Base-by-base conservation (phyloP, 2,113 vertebrate species). In the Formicarius rufipectus region DNA sequence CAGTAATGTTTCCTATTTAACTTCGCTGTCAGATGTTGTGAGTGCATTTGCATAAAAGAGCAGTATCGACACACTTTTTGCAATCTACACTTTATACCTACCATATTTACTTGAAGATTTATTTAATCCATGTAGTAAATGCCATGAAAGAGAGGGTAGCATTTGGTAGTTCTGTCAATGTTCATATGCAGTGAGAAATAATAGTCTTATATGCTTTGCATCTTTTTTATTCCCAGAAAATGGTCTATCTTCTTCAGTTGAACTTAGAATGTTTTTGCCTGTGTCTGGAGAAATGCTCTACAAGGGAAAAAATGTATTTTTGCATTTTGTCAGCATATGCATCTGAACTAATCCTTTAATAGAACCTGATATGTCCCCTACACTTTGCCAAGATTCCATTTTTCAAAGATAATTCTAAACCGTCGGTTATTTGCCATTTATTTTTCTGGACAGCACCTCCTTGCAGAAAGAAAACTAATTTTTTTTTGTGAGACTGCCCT, bases 371-470 rank as follows among this genome's bases (percentile, higher is more conserved):
- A 67, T 30, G 23, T 47, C 15, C 42, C 15, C 22, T 81, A 4
- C 3, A 4, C 17, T 59, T 78, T 76, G 67, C 56, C 78, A 87
- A 93, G 67, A 73, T 92, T 95, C 78, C 37, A 62, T 55, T 90
- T 69, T 80, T 86, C 67, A 77, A 83, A 93, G n/a, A 69, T 66
- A 73, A 73, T 83, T 93, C 72, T 68, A 74, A 92, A 87, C 68
- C 0, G 27, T 63, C 37, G 58, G 47, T 50, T 88, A 74, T 39
- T 88, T 89, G 52, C 64, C 27, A 24, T 58, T 80, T 81, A 45
- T 62, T 72, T 66, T 90, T 66, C 67, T 90, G 56, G 50, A 35
- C 60, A 75, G 39, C 30, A 74, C 17, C 18, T 74, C 89, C 40
- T 63, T 81, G 14, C 39, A 78, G 69, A 72, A 93, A 88, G 25